Evolutionary conservation across 2,797 vertebrate genomes (phyloP), one percentile per base, ranked within the genome.

Genomic region (Eulemur mongoz): DNA sequence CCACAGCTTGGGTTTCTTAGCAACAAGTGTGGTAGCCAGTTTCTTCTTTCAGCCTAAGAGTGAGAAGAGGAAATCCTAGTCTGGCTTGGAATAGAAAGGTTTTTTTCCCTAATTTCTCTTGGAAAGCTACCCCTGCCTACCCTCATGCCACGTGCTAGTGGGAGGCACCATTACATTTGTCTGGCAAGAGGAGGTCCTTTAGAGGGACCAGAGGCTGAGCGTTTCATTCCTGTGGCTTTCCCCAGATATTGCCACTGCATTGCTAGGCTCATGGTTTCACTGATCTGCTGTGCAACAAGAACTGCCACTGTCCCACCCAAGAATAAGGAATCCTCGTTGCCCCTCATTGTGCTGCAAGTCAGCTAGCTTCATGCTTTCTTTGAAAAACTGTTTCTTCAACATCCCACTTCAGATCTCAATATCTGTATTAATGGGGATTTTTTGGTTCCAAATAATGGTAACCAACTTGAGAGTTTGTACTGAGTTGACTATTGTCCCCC

Each of bases 21-120:
- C n/a, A 38, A 25, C 38, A 18, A 20, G 14, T 3, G 0, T 0
- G 1, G 61, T 1, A 18, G 11, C 4, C 22, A 38, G 23, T 25
- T 54, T 52, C 73, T 54, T 57, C 76, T 59, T 52, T 45, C 61
- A 81, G 52, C 61, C 38, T 89, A 40, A 70, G 14, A 25, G 11
- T n/a, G n/a, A 30, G 30, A 59, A 38, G 65, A 25, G n/a, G 25
- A 48, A 43, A 17, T 22, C 17, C 0, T 18, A 15, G 1, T n/a
- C 48, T 30, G 54, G 20, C 38, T 40, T n/a, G 18, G 13, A 15
- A 25, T 17, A 25, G 8, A 35, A 50, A 9, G 67, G 25, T 54
- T 72, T 50, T 50, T 18, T 14, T 30, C 59, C 17, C 86, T 80
- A 27, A 2, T n/a, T 93, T 86, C 45, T 87, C 45, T 30, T 61